Percentiles rank a stretch among this genome's conserved stretches.
Conservation (phyloP, 1,140 invertebrate genomes). For the Araneus ventricosus region DNA sequence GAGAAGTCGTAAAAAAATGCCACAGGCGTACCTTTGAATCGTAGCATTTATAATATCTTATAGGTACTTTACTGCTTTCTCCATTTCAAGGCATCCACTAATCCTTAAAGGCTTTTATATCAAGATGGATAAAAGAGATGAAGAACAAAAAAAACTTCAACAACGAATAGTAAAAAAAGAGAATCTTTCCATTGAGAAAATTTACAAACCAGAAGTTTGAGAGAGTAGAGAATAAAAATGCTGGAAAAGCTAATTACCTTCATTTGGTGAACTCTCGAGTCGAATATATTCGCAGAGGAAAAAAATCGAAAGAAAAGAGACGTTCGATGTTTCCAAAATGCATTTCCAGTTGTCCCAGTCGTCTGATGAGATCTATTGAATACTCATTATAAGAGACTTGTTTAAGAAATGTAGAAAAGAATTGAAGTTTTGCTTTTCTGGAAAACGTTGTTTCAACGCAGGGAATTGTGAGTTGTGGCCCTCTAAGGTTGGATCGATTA, state of each 20-base stretch:
- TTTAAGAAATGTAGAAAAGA: neutral
- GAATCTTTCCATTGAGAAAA: neutral
- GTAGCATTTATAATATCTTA: conserved; percentile 30
- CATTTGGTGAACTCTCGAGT: neutral
- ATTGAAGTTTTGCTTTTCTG: neutral
- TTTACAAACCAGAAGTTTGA: conserved; percentile 21
- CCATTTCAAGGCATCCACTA: conserved; percentile 21
- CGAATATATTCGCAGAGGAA: conserved; percentile 6
- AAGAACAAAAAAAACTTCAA: neutral
- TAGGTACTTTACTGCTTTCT: neutral
- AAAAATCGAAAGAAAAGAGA: neutral
- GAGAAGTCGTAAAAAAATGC: neutral
- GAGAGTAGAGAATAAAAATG: neutral
- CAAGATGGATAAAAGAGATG: conserved; percentile 20
- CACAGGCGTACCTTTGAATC: neutral
- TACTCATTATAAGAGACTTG: neutral
- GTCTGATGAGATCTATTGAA: conserved; percentile 1
- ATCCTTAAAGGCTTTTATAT: conserved; percentile 50
- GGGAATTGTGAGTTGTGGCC: neutral
- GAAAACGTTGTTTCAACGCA: neutral
- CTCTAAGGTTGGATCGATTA: neutral
- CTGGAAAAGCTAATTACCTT: conserved; percentile 31
- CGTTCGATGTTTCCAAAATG: neutral
- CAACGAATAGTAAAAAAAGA: neutral
- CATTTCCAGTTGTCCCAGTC: neutral